Evolutionary conservation across 2,888 invertebrate species (phyloP), one percentile per base, ranked within the genome.

Genomic region (Sthenelais limicola): DNA sequence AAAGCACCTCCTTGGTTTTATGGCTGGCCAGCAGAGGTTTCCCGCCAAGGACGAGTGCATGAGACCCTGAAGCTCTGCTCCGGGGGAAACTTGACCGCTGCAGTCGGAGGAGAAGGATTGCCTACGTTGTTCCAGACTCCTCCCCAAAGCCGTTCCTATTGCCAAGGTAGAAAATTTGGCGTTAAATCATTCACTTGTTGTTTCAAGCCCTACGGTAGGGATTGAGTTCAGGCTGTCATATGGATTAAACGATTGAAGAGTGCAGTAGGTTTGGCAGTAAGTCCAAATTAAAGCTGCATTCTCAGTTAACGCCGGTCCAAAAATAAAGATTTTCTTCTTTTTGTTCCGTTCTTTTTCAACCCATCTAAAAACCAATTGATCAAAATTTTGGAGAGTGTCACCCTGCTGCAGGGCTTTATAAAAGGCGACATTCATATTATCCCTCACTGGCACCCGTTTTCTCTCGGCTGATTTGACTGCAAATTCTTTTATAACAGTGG

Each of bases 11-110:
- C 70, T 52, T 3, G 52, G 52, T n/a, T 52, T 70, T 35, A 35
- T 26, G 1, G 21, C 12, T 9, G 35, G 51, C 24, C 24, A 35
- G 70, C 38, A 54, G 26, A 70, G 70, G 30, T 70, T 70, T 4
- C 70, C 70, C n/a, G 70, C 70, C 38, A 70, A 28, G 12, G 51
- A 51, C 15, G 70, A 70, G 70, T 70, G 70, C 1, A 70, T 32
- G 33, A 70, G 52, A 35, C 33, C 28, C 54, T 70, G 70, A 38
- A 62, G 62, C 26, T 62, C 62, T 35, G 62, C 21, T 18, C 24
- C 62, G 15, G 62, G 62, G 38, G 62, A 62, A 26, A 28, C 26
- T 24, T 21, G 21, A 7, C 62, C 62, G 24, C 62, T 62, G 35
- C 5, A 4, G 38, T 62, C 62, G 7, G 62, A 43, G 21, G 70